These are phyloP conservation scores for Sitobion miscanthi DNA, from an alignment of 1,140 invertebrate genomes.

Conservation along the genomic window DNA sequence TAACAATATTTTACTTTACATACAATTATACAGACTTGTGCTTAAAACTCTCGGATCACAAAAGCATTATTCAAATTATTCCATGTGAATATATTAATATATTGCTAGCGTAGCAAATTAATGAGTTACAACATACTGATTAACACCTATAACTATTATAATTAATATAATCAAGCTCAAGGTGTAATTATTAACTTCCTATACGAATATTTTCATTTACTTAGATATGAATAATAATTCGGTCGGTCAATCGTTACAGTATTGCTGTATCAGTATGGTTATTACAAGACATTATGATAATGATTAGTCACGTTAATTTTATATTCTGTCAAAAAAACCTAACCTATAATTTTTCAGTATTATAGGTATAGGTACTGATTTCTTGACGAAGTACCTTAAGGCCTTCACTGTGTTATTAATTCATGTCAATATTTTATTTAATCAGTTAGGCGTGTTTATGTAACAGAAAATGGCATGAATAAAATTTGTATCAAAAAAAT, in stretches of 20 bases:
- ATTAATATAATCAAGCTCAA: neutral
- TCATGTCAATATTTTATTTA: too few species aligned
- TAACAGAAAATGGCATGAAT: neutral
- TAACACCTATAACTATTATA: too few species aligned
- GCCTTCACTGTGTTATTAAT: neutral
- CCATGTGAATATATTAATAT: neutral
- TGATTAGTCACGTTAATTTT: neutral
- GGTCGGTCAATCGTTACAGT: neutral
- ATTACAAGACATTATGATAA: neutral
- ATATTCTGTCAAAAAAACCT: neutral
- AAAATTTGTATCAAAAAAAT: neutral
- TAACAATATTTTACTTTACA: neutral
- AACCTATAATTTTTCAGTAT: neutral
- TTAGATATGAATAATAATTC: neutral
- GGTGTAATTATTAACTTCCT: neutral
- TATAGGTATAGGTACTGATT: neutral
- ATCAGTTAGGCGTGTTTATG: neutral
- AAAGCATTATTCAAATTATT: neutral
- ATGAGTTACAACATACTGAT: neutral
- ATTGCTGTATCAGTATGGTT: neutral
- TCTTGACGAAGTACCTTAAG: neutral
- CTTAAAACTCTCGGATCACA: neutral
- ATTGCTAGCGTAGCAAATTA: neutral
- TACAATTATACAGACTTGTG: neutral
- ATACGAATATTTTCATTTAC: neutral